Conservation (phyloP, 1,140 invertebrate genomes). For the Tribolium castaneum region DNA sequence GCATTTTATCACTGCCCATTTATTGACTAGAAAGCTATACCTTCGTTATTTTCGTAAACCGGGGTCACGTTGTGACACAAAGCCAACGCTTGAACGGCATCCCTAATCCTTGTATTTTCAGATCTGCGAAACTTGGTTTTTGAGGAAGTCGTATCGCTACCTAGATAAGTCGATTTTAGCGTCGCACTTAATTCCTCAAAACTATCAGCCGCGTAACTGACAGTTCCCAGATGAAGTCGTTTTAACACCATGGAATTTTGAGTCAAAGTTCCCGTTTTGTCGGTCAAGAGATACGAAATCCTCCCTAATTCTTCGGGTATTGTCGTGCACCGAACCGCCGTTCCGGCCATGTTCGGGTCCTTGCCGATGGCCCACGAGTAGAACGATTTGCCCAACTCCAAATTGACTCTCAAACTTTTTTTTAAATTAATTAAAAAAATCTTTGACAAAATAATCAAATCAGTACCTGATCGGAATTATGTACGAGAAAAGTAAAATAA, state of each 20-base stretch:
- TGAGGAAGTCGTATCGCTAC: conserved; percentile 19
- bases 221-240: conserved; percentile 91
- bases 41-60: conserved; percentile 81
- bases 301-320: conserved; percentile 98
- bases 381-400: conserved; percentile 98
- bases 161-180: conserved; percentile 26
- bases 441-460: not conserved
- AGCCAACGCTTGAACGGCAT: conserved; percentile 94
- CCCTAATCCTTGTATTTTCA: conserved; percentile 84
- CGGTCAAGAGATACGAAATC: conserved; percentile 94
- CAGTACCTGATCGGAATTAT: conserved; percentile 95
- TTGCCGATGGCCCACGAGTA: conserved; percentile 97
- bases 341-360: conserved; percentile 92
- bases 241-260: conserved; percentile 99
- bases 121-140: conserved; percentile 65
- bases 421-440: conserved; percentile 50
- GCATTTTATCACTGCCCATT: not conserved
- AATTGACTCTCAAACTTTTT: conserved; percentile 93
- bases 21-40: conserved; percentile 55
- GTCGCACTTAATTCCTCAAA: conserved; percentile 76
- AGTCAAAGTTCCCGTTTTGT: conserved; percentile 99
- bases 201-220: conserved; percentile 86
- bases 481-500: conserved; percentile 97
- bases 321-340: conserved; percentile 97
- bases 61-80: conserved; percentile 99